phyloP scores from a whole-genome alignment of 2,113 vertebrate genomes.

The Oceanites oceanicus region DNA sequence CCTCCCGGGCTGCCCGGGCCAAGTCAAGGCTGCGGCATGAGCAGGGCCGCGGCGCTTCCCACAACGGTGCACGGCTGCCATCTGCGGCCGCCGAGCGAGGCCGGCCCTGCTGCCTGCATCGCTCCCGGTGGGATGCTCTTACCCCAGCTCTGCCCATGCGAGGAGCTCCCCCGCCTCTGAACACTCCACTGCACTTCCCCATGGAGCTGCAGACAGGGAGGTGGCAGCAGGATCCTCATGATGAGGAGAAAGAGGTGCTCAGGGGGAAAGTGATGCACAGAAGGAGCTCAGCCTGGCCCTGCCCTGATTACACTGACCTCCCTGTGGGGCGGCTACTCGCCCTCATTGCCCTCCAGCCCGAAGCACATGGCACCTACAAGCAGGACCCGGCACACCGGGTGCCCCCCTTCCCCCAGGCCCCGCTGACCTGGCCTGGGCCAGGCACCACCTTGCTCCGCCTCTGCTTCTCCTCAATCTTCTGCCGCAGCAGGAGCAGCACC shows the following conservation, averaged over 20 bases:
- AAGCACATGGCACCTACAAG: neutral
- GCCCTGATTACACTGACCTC: neutral
- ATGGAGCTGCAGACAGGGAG: neutral
- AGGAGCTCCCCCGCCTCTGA: neutral
- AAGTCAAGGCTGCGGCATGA: neutral
- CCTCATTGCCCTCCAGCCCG: neutral
- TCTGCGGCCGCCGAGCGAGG: neutral
- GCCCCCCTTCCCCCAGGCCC: neutral
- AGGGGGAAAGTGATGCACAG: neutral
- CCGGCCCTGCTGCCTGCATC: neutral
- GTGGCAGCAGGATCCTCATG: neutral
- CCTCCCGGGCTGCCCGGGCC: neutral
- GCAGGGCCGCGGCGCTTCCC: rapidly evolving
- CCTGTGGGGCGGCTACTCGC: neutral
- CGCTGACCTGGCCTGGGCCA: slow-evolving; percentile 46
- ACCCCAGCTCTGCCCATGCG: neutral
- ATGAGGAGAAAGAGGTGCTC: neutral
- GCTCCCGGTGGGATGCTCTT: neutral
- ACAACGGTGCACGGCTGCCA: neutral
- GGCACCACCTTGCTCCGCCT: slow-evolving; percentile 2
- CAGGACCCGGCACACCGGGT: rapidly evolving
- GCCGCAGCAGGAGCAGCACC: slow-evolving; percentile 68
- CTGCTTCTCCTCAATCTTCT: slow-evolving; percentile 70
- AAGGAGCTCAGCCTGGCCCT: neutral
- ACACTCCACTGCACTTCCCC: neutral